Evolutionary conservation across 2,888 invertebrate species (phyloP).

Genomic region (Drosophila peninsularis): DNA sequence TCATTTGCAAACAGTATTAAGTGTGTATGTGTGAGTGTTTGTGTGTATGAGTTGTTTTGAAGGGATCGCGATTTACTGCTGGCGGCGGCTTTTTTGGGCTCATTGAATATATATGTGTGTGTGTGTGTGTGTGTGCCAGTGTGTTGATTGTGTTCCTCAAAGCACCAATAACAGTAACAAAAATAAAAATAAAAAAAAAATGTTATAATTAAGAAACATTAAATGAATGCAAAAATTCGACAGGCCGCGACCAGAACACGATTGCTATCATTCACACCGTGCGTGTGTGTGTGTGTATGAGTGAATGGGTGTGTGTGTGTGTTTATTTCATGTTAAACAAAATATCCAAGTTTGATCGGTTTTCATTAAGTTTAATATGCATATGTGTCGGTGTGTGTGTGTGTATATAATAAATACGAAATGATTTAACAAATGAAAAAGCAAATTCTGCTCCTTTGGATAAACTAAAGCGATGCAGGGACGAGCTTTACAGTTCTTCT

Average conservation of each 20-base stretch:
- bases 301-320: slow-evolving; percentile 1
- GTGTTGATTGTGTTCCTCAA: slow-evolving; percentile 33
- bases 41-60: slow-evolving; percentile 19
- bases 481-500: slow-evolving; percentile 15
- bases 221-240: slow-evolving; percentile 42
- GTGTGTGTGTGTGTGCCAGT: slow-evolving; percentile 7
- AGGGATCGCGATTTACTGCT: slow-evolving; percentile 23
- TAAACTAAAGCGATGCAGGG: slow-evolving; percentile 30
- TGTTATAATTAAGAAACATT: slow-evolving; percentile 34
- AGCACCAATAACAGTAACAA: slow-evolving; percentile 66
- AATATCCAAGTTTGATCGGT: slow-evolving; percentile 43
- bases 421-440: slow-evolving; percentile 55
- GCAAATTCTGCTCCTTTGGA: slow-evolving; percentile 36
- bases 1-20: slow-evolving; percentile 52
- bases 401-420: slow-evolving; percentile 48
- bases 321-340: slow-evolving; percentile 18
- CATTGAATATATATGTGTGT: slow-evolving; percentile 20
- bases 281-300: slow-evolving; percentile 10
- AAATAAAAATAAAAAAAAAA: slow-evolving; percentile 33
- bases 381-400: slow-evolving; percentile 15
- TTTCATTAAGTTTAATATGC: slow-evolving; percentile 25
- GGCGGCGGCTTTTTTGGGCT: slow-evolving; percentile 29
- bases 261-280: slow-evolving; percentile 54
- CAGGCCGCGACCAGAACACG: slow-evolving; percentile 51
- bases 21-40: slow-evolving; percentile 3